Conservation (phyloP, 2,797 vertebrate species). For the Fundulus diaphanus region DNA sequence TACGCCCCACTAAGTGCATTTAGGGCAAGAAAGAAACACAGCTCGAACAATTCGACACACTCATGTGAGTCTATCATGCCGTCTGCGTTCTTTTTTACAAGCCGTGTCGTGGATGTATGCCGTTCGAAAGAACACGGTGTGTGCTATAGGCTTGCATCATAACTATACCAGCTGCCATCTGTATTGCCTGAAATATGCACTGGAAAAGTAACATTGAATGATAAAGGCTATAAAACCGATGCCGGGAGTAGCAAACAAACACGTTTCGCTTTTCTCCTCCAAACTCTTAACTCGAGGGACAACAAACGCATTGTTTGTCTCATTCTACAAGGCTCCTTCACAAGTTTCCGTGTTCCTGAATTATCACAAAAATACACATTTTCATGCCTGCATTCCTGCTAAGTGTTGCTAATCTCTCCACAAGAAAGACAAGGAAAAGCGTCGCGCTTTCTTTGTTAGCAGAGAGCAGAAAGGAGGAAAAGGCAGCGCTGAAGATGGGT, state of each 20-base stretch:
- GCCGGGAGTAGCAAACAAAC: slow-evolving; percentile 39
- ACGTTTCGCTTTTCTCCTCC: slow-evolving; percentile 58
- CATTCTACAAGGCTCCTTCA: slow-evolving; percentile 69
- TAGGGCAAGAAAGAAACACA: slow-evolving; percentile 63
- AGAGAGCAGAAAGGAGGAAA: slow-evolving; percentile 71
- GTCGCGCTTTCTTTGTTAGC: slow-evolving; percentile 78
- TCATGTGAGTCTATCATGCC: slow-evolving; percentile 24
- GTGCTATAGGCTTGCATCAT: background rate
- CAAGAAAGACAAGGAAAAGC: slow-evolving; percentile 67
- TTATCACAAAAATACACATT: slow-evolving; percentile 87
- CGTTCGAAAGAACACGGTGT: slow-evolving; percentile 9
- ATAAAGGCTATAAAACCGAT: slow-evolving; percentile 13
- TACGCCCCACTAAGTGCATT: slow-evolving; percentile 66
- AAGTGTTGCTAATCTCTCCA: slow-evolving; percentile 76
- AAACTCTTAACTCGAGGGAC: slow-evolving; percentile 57
- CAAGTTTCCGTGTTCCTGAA: slow-evolving; percentile 74
- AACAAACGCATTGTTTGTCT: slow-evolving; percentile 60
- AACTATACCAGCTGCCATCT: slow-evolving; percentile 12
- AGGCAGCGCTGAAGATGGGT: slow-evolving; percentile 72
- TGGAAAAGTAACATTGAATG: slow-evolving; percentile 12
- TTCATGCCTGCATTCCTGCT: slow-evolving; percentile 64
- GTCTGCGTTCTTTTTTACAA: slow-evolving; percentile 23
- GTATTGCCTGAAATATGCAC: slow-evolving; percentile 1
- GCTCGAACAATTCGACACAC: slow-evolving; percentile 61
- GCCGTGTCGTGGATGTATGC: slow-evolving; percentile 15